Percentiles rank a stretch among this genome's conserved stretches.
These are phyloP conservation scores for Argyrosomus japonicus DNA, from an alignment of 2,113 vertebrate species.

Conservation along the genomic window DNA sequence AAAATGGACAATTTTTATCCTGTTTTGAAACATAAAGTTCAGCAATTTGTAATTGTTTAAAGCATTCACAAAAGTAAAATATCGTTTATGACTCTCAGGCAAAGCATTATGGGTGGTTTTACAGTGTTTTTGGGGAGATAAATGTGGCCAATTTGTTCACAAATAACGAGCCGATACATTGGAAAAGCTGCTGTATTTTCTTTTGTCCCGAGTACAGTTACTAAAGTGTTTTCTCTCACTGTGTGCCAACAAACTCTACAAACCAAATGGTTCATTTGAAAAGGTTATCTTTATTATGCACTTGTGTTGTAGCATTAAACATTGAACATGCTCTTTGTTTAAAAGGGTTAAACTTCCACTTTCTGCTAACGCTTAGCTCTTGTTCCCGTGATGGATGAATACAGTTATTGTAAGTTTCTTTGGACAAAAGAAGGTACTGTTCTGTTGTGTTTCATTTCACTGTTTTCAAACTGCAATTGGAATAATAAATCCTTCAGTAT, in stretches of 20 bases:
- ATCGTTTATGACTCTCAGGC: not conserved
- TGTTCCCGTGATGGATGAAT: not conserved
- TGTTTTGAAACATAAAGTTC: too few species aligned
- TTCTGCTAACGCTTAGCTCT: not conserved
- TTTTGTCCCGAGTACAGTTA: not conserved
- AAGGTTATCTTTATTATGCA: not conserved
- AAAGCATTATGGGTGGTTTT: too few species aligned
- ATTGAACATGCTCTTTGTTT: not conserved
- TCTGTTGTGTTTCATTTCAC: not conserved
- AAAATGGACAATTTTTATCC: too few species aligned
- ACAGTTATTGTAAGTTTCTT: not conserved
- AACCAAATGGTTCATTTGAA: not conserved
- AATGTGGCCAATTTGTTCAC: not conserved
- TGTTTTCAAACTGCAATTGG: not conserved
- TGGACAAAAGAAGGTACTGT: not conserved
- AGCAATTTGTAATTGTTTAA: not conserved
- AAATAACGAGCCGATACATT: not conserved
- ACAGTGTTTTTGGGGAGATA: not conserved
- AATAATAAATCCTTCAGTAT: not conserved
- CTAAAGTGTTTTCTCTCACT: not conserved
- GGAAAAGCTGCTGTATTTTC: not conserved
- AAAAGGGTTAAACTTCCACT: not conserved
- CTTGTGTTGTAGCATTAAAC: not conserved
- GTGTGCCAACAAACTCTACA: not conserved
- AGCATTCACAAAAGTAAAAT: not conserved